Evolutionary conservation across 2,888 invertebrate species (phyloP).

Genomic region (Atethmia centrago): DNA sequence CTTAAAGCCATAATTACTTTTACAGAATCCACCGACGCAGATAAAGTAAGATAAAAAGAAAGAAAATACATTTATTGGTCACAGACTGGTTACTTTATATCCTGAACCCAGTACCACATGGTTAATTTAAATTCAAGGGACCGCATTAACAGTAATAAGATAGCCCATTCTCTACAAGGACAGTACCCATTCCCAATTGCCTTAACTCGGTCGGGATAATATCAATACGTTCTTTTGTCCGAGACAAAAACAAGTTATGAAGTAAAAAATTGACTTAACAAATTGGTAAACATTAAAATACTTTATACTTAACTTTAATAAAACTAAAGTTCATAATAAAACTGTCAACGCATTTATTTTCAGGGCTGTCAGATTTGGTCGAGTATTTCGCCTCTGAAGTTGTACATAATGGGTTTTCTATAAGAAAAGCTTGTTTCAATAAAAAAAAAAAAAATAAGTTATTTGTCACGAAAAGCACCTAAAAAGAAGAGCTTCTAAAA

Average conservation of each 20-base stretch:
- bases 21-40: background rate
- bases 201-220: conserved; percentile 20
- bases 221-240: conserved; percentile 41
- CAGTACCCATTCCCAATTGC: conserved; percentile 28
- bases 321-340: conserved; percentile 34
- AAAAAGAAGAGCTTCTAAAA: background rate
- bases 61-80: background rate
- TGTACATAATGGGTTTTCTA: background rate
- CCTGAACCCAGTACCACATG: conserved; percentile 1
- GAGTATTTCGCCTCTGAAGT: background rate
- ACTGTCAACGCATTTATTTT: conserved; percentile 44
- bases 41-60: background rate
- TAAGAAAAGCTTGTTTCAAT: background rate
- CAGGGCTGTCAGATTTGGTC: conserved; percentile 11
- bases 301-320: conserved; percentile 39
- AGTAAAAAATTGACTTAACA: conserved; percentile 29
- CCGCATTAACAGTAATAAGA: conserved; percentile 38
- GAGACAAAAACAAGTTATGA: conserved; percentile 34
- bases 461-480: background rate
- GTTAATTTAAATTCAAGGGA: conserved; percentile 33
- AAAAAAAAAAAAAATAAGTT: background rate
- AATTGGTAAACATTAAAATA: conserved; percentile 46
- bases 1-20: background rate
- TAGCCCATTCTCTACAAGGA: conserved; percentile 34
- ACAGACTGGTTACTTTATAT: conserved; percentile 8